Evolutionary conservation across 2,888 invertebrate genomes (phyloP).

Genomic region (Malthinus seriepunctatus): DNA sequence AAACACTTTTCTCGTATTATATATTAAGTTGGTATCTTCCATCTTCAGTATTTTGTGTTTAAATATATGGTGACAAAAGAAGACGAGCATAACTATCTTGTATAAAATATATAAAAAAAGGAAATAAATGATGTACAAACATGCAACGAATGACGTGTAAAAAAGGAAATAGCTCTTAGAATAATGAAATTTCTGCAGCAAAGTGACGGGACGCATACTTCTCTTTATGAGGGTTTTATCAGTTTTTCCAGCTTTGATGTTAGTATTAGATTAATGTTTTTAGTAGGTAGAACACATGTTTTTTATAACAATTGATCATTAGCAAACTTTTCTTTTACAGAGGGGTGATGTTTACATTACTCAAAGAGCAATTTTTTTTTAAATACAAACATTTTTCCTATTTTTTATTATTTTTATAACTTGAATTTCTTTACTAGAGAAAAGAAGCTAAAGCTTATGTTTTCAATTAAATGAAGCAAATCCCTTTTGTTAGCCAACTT

Average conservation of each 20-base stretch:
- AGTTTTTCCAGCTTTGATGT: slow-evolving; percentile 28
- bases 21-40: slow-evolving; percentile 5
- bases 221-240: slow-evolving; percentile 29
- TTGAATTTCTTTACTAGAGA: background rate
- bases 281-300: slow-evolving; percentile 20
- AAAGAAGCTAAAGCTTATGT: slow-evolving; percentile 1
- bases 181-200: slow-evolving; percentile 37
- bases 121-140: slow-evolving; percentile 27
- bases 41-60: background rate
- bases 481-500: slow-evolving; percentile 20
- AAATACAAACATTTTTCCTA: too few species aligned
- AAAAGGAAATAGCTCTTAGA: slow-evolving; percentile 36
- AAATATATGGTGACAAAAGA: slow-evolving; percentile 6
- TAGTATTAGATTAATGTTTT: slow-evolving; percentile 28
- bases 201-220: slow-evolving; percentile 36
- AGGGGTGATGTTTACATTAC: too few species aligned
- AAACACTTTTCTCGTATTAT: slow-evolving; percentile 1
- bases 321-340: slow-evolving; percentile 8
- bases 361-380: too few species aligned
- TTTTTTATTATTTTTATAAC: background rate
- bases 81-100: slow-evolving; percentile 1
- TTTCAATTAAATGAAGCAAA: slow-evolving; percentile 25
- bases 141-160: slow-evolving; percentile 33
- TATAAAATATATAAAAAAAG: slow-evolving; percentile 22
- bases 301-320: slow-evolving; percentile 16